Percentiles rank a stretch among this genome's conserved stretches.
phyloP scores from a whole-genome alignment of 1,140 invertebrate species.

The Littorina saxatilis region DNA sequence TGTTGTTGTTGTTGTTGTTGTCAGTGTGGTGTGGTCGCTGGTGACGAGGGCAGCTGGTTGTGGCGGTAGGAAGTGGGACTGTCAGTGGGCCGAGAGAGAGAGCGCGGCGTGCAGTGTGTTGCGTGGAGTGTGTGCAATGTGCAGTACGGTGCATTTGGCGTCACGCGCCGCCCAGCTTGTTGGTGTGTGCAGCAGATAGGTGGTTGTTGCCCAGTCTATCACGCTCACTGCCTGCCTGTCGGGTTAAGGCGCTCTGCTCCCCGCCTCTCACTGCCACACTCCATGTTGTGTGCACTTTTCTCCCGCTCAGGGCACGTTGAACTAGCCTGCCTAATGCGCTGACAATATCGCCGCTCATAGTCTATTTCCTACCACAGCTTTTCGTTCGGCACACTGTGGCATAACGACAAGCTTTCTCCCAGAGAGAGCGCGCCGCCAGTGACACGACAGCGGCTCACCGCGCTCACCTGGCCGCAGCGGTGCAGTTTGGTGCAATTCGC shows the following conservation, averaged over 20 bases:
- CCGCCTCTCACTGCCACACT: neutral
- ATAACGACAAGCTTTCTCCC: neutral
- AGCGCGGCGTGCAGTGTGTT: neutral
- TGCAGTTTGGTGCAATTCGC: constrained; percentile 21
- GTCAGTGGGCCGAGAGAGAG: neutral
- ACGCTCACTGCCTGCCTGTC: too few relatives aligned
- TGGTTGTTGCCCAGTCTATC: constrained; percentile 1
- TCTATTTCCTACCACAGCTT: too few relatives aligned
- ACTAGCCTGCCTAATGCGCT: too few relatives aligned
- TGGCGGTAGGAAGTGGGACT: too few relatives aligned
- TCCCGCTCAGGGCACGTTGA: neutral
- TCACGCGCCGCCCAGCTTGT: constrained; percentile 19
- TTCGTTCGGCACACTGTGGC: too few relatives aligned
- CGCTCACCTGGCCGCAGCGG: neutral
- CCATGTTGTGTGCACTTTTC: neutral
- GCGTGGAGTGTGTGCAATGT: constrained; percentile 6
- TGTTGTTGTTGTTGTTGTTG: too few relatives aligned
- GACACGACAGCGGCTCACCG: neutral
- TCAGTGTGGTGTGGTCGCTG: too few relatives aligned
- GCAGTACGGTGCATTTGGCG: constrained; percentile 22
- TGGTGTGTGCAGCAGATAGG: neutral
- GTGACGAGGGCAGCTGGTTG: too few relatives aligned
- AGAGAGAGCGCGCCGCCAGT: neutral
- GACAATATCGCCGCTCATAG: too few relatives aligned
- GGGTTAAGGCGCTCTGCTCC: constrained; percentile 20